Base-by-base conservation (phyloP, 1,140 invertebrate species). In the Sarcophaga bullata region DNA sequence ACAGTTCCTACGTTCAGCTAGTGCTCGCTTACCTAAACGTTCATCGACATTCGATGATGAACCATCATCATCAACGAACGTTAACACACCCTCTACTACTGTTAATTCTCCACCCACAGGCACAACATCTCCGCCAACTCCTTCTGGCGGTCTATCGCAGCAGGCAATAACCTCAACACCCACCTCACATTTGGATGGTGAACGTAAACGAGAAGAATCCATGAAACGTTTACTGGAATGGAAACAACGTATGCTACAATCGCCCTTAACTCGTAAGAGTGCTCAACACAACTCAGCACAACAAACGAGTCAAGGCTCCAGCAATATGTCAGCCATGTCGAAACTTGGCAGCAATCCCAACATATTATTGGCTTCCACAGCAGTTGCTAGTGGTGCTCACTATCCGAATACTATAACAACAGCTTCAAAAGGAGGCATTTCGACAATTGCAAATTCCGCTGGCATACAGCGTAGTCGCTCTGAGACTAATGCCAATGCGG, bases 181-280 rank as follows among this genome's bases (percentile, higher is more conserved):
- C 62, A 7, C 88, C 3, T 80, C 82, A 46, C 81, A 91, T 49
- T 87, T 90, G 80, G 93, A 94, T 84, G 94, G 94, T 10, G 94
- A 95, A 86, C 93, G 93, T 85, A 90, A 90, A 75, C 92, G 95
- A 47, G 96, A 97, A 91, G 96, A 97, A 90, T 97, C 96, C 7
- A 97, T 97, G 96, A 97, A 96, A 91, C 92, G 96, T 13, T 90
- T 97, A 82, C 90, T 97, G 11, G 96, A 97, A 91, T 97, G 96
- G 96, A 97, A 97, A 89, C 96, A 97, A 90, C 92, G 96, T 86
- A 97, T 97, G 96, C 91, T 97, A 83, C 96, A 97, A 88, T 96
- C 95, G 19, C 96, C 96, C 13, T 89, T 97, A 81, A 96, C 96
- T 19, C 92, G 95, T 81, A 97, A 97, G 90, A 19, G n/a, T 10